Evolutionary conservation across 2,888 invertebrate genomes (phyloP).

Genomic region (Drosophila atripex): DNA sequence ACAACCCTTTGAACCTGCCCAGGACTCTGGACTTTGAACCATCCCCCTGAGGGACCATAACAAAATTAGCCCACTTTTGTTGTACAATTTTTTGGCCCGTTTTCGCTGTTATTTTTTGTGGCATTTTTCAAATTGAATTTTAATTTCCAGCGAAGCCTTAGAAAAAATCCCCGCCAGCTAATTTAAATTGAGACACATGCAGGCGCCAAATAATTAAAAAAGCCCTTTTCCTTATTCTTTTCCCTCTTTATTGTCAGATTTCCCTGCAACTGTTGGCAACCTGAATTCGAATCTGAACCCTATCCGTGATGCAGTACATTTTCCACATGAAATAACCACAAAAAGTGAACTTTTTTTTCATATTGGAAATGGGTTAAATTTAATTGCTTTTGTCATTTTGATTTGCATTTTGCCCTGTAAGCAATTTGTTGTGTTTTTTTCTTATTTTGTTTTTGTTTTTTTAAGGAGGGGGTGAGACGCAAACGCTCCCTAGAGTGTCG

Average conservation of each 20-base stretch:
- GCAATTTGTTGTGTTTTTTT: slow-evolving; percentile 73
- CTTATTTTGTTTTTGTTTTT: not conserved
- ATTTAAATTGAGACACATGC: slow-evolving; percentile 80
- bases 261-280: slow-evolving; percentile 71
- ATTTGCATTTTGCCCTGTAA: slow-evolving; percentile 76
- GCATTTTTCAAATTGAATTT: slow-evolving; percentile 78
- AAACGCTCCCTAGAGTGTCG: slow-evolving; percentile 73
- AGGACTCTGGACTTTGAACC: slow-evolving; percentile 45
- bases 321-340: slow-evolving; percentile 81
- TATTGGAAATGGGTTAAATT: slow-evolving; percentile 79
- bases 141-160: slow-evolving; percentile 57
- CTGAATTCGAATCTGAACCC: slow-evolving; percentile 30
- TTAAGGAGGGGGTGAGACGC: slow-evolving; percentile 35
- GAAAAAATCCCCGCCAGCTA: slow-evolving; percentile 57
- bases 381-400: slow-evolving; percentile 80
- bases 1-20: slow-evolving; percentile 41
- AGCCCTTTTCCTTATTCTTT: slow-evolving; percentile 41
- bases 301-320: slow-evolving; percentile 79
- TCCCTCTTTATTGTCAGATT: slow-evolving; percentile 6
- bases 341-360: slow-evolving; percentile 65
- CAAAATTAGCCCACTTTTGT: slow-evolving; percentile 75
- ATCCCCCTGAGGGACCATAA: slow-evolving; percentile 57
- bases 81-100: slow-evolving; percentile 44
- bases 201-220: slow-evolving; percentile 76
- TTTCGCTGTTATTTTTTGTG: slow-evolving; percentile 59